Base-by-base conservation (phyloP, 2,113 vertebrate species). In the Phyllostomus discolor region DNA sequence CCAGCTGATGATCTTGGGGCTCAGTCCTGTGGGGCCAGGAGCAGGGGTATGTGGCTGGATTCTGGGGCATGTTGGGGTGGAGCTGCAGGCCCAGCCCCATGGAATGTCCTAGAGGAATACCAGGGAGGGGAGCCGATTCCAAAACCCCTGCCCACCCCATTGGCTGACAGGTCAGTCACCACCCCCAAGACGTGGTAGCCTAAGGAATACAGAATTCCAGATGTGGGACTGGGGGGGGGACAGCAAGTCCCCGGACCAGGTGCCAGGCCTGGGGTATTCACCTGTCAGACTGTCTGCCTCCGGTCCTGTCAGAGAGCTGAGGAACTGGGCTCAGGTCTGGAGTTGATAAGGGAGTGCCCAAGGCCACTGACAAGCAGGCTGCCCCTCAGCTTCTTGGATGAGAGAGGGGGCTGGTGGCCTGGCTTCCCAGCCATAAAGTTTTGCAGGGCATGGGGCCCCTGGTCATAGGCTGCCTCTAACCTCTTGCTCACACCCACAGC, bases 401-500 rank as follows among this genome's bases (percentile, higher is more conserved):
- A 72, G 59, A 81, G 70, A 73, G 75, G 33, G 48, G 26, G 26
- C 4, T 0, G 22, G 73, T 72, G 86, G 48, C 50, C 70, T 95
- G 79, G 43, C 52, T 96, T 35, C 43, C 48, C 50, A 64, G 50
- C 24, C 19, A 35, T 73, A 59, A 1, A 70, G 59, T 57, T 82
- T 76, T 79, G 46, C 5, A 5, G 5, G 31, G 41, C n/a, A 31
- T 0, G 0, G n/a, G 59, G 67, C 22, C 59, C 4, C 35, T 41
- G 10, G 16, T 64, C 46, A 1, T 46, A 28, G 10, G 64, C 82
- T 92, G 57, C 28, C 20, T 80, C 85, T 97, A 48, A 96, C 57
- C 79, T 85, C 69, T 28, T 24, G 22, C 7, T 46, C 3, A 2
- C 1, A 80, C 80, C 57, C 4, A 0, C 98, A 99, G 99, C 98